phyloP scores from a whole-genome alignment of 2,113 vertebrate species.

The Sporophila hypoxantha region DNA sequence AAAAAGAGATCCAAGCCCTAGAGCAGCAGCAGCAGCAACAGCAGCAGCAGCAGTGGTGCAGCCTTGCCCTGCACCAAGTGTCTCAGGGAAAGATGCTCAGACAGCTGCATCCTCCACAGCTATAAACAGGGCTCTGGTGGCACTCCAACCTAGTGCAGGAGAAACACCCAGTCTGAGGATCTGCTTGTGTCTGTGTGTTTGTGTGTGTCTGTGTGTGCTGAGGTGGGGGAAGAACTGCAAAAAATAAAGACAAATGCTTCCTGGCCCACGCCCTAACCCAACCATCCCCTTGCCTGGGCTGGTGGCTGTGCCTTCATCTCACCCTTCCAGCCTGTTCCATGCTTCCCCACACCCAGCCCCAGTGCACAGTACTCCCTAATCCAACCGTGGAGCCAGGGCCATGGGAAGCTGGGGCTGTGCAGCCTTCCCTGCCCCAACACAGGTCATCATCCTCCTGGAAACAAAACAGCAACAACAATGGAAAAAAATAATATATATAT shows the following conservation, averaged over 20 bases:
- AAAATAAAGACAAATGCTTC: not conserved
- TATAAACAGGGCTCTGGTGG: not conserved
- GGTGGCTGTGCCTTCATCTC: not conserved
- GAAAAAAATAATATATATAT: not conserved
- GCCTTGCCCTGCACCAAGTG: not conserved
- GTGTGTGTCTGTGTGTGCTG: not conserved
- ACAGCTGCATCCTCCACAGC: not conserved
- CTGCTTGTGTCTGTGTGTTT: not conserved
- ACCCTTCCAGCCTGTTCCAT: not conserved
- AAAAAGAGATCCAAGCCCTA: not conserved
- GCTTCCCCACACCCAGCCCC: not conserved
- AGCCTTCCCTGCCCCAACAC: not conserved
- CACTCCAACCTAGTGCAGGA: not conserved
- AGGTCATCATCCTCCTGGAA: not conserved
- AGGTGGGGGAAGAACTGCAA: not conserved
- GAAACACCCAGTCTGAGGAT: not conserved
- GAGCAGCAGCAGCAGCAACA: not conserved
- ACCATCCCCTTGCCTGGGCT: not conserved
- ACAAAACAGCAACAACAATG: slow-evolving; percentile 14
- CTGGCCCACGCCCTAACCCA: fast-evolving
- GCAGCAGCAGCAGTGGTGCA: not conserved
- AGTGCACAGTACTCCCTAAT: not conserved
- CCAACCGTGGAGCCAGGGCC: not conserved
- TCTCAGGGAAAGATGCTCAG: not conserved
- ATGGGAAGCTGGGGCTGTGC: too few relatives aligned